phyloP scores from a whole-genome alignment of 2,113 vertebrate species.

The Tragelaphus scriptus region DNA sequence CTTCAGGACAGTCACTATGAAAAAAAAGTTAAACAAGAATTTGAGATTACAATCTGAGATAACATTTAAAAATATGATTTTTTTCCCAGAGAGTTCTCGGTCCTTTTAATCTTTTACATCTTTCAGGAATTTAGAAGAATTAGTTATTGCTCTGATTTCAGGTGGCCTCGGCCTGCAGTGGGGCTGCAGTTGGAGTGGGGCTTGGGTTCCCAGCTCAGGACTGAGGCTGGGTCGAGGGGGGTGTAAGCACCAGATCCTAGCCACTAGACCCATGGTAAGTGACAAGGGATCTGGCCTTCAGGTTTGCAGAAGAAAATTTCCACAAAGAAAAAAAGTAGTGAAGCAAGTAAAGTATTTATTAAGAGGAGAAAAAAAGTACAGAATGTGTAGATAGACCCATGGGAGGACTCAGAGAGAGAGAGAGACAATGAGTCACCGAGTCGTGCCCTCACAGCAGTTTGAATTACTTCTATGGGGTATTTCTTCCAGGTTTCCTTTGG shows the following conservation, averaged over 20 bases:
- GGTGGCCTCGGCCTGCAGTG: not conserved
- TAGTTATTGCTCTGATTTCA: not conserved
- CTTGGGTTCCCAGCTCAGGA: not conserved
- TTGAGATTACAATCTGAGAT: not conserved
- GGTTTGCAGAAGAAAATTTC: not conserved
- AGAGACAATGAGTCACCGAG: not conserved
- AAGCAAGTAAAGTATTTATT: not conserved
- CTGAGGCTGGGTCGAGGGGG: fast-evolving
- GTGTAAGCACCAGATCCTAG: not conserved
- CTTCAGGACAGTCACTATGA: not conserved
- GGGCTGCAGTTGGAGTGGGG: not conserved
- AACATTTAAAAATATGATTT: not conserved
- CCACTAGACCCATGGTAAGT: not conserved
- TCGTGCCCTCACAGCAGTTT: not conserved
- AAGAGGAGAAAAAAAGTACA: not conserved
- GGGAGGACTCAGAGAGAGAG: not conserved
- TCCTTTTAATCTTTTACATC: not conserved
- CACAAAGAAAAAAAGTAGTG: not conserved
- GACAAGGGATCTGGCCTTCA: not conserved
- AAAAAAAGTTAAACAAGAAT: not conserved
- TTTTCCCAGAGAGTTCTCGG: not conserved
- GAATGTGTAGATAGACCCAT: not conserved
- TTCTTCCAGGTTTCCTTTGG: not conserved
- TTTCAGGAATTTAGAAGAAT: not conserved
- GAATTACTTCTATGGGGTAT: not conserved